Evolutionary conservation across 1,140 invertebrate genomes (phyloP), one percentile per base, ranked within the genome.

Genomic region (Heterodera schachtii): DNA sequence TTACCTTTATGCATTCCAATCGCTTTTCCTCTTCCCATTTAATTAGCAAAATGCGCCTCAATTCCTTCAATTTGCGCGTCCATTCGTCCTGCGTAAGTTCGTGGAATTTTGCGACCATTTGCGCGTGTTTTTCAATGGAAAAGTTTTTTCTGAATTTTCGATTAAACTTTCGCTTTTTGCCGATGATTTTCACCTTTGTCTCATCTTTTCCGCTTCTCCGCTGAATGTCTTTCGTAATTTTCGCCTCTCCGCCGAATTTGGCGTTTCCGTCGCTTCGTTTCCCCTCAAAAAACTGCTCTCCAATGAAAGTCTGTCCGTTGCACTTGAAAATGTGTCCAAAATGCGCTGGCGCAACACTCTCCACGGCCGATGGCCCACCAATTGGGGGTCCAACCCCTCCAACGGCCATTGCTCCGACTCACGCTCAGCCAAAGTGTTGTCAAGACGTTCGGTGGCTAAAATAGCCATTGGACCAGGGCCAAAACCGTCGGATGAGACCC

Each of bases 291-390:
- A 84, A 46, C 47, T 81, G 13, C 74, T 83, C 75, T 84, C 84
- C 31, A 84, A 77, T 8, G 52, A 73, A 11, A 84, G 64, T 19
- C 44, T 57, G 66, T 84, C 84, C 13, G 52, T 79, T 44, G 81
- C 49, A 21, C 57, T 83, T 19, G 78, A 83, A 44, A 73, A 60
- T 43, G 69, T 46, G 49, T 81, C 41, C 44, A 80, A 80, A 71
- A 85, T 84, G 44, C 43, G 49, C 60, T 80, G 31, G 60, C 75
- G 64, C 13, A 83, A 44, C 41, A 82, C 85, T 3, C 44, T 60
- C 84, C 84, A 85, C 31, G 82, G 84, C n/a, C 77, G 64, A 52
- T 85, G 85, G 49, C 84, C 84, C 43, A 78, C 69, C n/a, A 85
- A 70, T n/a, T 43, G 16, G 13, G 73, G 81, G 44, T 85, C 84